Percentiles rank a stretch among this genome's conserved stretches.
Conservation (phyloP, 2,888 invertebrate species). For the Aphidius colemani region DNA sequence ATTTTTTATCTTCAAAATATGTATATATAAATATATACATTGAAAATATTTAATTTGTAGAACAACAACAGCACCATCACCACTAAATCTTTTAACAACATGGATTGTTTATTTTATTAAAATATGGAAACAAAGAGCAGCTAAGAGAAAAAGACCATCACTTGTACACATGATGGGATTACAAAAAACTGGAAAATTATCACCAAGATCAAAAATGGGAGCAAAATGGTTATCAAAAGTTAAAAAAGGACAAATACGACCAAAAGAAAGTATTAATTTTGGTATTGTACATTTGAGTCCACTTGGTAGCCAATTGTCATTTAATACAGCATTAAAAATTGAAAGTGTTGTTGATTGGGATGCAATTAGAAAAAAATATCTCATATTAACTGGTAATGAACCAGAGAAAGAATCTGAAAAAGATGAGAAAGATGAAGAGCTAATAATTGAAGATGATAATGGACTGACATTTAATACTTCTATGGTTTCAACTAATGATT, state of each 20-base stretch:
- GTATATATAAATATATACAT: neutral
- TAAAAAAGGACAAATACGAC: constrained; percentile 62
- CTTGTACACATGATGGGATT: constrained; percentile 63
- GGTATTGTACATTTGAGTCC: constrained; percentile 84
- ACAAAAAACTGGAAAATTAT: constrained; percentile 58
- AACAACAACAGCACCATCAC: constrained; percentile 75
- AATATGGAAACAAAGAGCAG: constrained; percentile 60
- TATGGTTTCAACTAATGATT: constrained; percentile 43
- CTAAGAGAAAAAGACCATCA: constrained; percentile 61
- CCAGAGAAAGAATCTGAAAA: constrained; percentile 60
- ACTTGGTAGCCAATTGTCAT: constrained; percentile 82
- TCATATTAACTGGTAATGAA: constrained; percentile 73
- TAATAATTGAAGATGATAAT: constrained; percentile 48
- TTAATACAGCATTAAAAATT: constrained; percentile 78
- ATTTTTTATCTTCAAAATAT: neutral
- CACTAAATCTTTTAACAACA: constrained; percentile 72
- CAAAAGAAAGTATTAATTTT: constrained; percentile 70
- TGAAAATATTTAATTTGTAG: constrained; percentile 39
- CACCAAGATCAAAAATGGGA: constrained; percentile 63
- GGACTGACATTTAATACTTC: constrained; percentile 49
- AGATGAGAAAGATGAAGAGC: constrained; percentile 51
- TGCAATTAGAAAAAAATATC: constrained; percentile 87
- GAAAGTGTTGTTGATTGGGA: constrained; percentile 93
- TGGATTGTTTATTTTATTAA: constrained; percentile 64
- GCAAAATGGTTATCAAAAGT: constrained; percentile 63